Base-by-base conservation (phyloP, 2,113 vertebrate genomes). In the Oxyruncus cristatus region DNA sequence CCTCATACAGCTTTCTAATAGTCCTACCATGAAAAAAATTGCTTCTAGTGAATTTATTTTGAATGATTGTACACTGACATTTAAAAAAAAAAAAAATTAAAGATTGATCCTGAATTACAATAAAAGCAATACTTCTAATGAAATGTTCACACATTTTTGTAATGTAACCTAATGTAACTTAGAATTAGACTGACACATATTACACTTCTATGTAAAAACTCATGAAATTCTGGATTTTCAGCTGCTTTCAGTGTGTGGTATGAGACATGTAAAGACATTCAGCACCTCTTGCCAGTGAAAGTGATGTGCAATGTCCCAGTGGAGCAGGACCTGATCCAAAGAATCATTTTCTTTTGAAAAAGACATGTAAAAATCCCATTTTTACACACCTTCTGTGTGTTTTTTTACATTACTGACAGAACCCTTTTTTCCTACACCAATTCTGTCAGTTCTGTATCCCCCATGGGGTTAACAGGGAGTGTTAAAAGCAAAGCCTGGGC, bases 1-100 rank as follows among this genome's bases (percentile, higher is more conserved):
- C 19, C 14, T 79, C 66, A 73, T 26, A 52, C 3, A 42, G 55
- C 59, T 93, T 88, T 80, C 59, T 32, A 70, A 27, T 19, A 72
- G 26, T 52, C 15, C n/a, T 47, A n/a, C 13, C 20, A 49, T 35
- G 14, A 50, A 68, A 95, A 89, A 67, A 70, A 37, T 11, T 85
- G n/a, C 46, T 96, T 77, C n/a, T 47, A 85, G 28, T 56, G 24
- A 73, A 56, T 79, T 81, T 91, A 59, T 72, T 94, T 82, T 85
- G 18, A 90, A 62, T 20, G 67, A 59, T 27, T 75, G 22, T 35
- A 67, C 22, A 47, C 14, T 19, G 14, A 88, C 67, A 63, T 55
- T 14, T 4, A 49, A 27, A 78, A 78, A 63, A 74, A 53, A 70
- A 70, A 9, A 90, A 17, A 76, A 73, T 33, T 77, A 24, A 59